Base-by-base conservation (phyloP, 2,888 invertebrate species). In the Netelia fuscicornis region DNA sequence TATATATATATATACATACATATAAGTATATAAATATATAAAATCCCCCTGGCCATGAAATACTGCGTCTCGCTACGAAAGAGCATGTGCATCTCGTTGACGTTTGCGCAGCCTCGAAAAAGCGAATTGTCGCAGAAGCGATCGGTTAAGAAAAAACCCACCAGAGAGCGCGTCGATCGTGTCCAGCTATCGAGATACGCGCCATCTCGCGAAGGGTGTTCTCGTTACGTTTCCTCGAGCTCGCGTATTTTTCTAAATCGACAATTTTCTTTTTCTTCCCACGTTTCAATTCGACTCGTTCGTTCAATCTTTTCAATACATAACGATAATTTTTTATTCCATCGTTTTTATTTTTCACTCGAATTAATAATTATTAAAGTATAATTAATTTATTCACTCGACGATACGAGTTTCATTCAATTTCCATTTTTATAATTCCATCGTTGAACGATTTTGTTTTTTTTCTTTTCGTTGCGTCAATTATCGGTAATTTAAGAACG, bases 11-110 rank as follows among this genome's bases (percentile, higher is more conserved):
- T 70, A 20, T 37, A 54, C 5, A 8, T 67, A 2, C 42, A 25
- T 56, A 48, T 42, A 42, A 17, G 42, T 60, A 68, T 56, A 64
- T 30, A 70, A 67, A 68, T 72, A 44, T 23, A 70, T 44, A 56
- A 25, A 76, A 68, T 17, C 17, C 8, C 56, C 13, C 58, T 60
- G 82, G 58, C 82, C 82, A 82, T 82, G 82, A 77, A 77, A 76
- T 67, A 65, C 64, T 13, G 30, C 58, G 37, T 79, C 42, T 56
- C 48, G 71, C 20, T 58, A 82, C 62, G 76, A 70, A 76, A 58
- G 64, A 64, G 56, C 42, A 20, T 56, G 80, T 65, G 72, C 64
- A 72, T 72, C 72, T 70, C 44, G 71, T 65, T 80, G 72, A 80
- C 37, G 71, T 72, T 62, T n/a, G 58, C 20, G 52, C 70, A 70